Evolutionary conservation across 2,113 vertebrate species (phyloP).

Genomic region (Platichthys stellatus): DNA sequence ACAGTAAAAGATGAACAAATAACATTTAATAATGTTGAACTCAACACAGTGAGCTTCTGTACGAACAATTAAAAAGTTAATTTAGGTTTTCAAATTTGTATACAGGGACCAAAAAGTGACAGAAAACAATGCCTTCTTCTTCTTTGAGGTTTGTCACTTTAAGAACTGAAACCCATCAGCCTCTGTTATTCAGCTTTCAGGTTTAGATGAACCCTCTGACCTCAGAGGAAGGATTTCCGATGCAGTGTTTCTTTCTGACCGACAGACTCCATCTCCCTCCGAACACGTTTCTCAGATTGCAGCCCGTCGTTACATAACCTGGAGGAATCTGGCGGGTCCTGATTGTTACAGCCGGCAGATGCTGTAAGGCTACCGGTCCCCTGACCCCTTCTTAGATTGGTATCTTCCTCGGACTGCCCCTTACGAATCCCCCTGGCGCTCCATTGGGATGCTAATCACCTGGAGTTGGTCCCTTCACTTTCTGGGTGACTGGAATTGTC

Average conservation of each 20-base stretch:
- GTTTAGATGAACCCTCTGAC: neutral
- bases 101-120: too few relatives aligned
- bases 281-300: slow-evolving; percentile 39
- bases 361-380: slow-evolving; percentile 73
- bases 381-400: slow-evolving; percentile 56
- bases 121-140: neutral
- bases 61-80: too few relatives aligned
- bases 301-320: slow-evolving; percentile 40
- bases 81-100: too few relatives aligned
- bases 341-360: slow-evolving; percentile 51
- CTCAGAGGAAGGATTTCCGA: neutral
- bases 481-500: slow-evolving; percentile 43
- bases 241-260: neutral
- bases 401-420: slow-evolving; percentile 52
- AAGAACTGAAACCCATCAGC: neutral
- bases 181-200: neutral
- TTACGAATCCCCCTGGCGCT: slow-evolving; percentile 31
- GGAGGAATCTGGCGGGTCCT: slow-evolving; percentile 28
- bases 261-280: neutral
- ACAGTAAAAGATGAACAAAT: too few relatives aligned
- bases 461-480: slow-evolving; percentile 43
- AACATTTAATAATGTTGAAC: too few relatives aligned
- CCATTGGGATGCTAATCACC: slow-evolving; percentile 75
- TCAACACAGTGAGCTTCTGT: too few relatives aligned
- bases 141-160: neutral